Conservation (phyloP, 2,113 vertebrate species). For the Blennius ocellaris region DNA sequence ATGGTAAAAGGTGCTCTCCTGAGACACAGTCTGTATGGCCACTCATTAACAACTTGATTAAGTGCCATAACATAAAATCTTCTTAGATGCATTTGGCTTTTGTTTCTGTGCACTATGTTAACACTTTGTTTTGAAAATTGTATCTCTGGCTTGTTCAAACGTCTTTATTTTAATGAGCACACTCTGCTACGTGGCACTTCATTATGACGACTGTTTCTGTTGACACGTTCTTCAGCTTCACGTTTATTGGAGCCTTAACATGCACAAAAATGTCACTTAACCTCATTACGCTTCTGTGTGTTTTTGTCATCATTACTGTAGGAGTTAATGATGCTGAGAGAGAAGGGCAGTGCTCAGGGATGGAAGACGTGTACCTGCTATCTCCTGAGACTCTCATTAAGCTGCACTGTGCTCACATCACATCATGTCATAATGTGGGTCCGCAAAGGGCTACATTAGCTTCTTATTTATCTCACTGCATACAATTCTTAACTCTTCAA, state of each 20-base stretch:
- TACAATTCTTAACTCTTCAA: slow-evolving; percentile 25
- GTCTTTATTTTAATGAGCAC: not conserved
- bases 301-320: slow-evolving; percentile 70
- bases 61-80: slow-evolving; percentile 14
- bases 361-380: slow-evolving; percentile 67
- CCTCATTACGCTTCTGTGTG: slow-evolving; percentile 54
- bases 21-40: slow-evolving; percentile 30
- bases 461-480: slow-evolving; percentile 43
- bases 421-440: slow-evolving; percentile 31
- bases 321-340: slow-evolving; percentile 77
- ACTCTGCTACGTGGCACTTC: not conserved
- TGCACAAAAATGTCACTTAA: slow-evolving; percentile 36
- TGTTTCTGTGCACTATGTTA: not conserved
- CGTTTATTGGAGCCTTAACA: slow-evolving; percentile 46
- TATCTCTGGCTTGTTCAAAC: not conserved
- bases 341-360: slow-evolving; percentile 64
- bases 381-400: slow-evolving; percentile 77
- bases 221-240: slow-evolving; percentile 32
- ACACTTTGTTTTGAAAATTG: not conserved
- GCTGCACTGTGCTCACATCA: slow-evolving; percentile 48
- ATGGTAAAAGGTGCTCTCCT: slow-evolving; percentile 45
- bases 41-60: slow-evolving; percentile 52
- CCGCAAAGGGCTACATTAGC: slow-evolving; percentile 31
- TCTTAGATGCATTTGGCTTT: slow-evolving; percentile 1
- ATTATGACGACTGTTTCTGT: slow-evolving; percentile 28